phyloP scores from a whole-genome alignment of 1,140 invertebrate species.

The Elymnias hypermnestra region DNA sequence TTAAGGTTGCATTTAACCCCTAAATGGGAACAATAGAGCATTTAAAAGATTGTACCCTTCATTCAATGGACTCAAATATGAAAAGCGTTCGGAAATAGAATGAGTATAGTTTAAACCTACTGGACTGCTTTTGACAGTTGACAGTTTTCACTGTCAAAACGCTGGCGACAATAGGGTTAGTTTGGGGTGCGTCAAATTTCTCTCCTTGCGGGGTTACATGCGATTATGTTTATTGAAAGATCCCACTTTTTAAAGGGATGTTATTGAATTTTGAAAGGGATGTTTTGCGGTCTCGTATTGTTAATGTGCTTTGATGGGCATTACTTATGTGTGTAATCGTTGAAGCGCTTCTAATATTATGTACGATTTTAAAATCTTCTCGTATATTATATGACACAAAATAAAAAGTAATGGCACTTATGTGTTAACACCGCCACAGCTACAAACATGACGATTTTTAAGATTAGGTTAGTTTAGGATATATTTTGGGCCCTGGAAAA shows the following conservation, averaged over 20 bases:
- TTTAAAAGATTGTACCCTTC: conserved; percentile 8
- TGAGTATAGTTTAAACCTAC: conserved; percentile 69
- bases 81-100: conserved; percentile 59
- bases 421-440: no score
- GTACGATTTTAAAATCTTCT: not conserved
- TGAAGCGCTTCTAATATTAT: conserved; percentile 8
- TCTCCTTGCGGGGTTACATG: conserved; percentile 42
- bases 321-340: conserved; percentile 19
- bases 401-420: no score
- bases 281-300: conserved; percentile 28
- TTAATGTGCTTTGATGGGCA: conserved; percentile 13
- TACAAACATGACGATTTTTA: no score
- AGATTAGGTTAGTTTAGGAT: no score
- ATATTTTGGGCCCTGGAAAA: no score
- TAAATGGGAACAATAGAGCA: no score
- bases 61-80: conserved; percentile 39
- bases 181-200: conserved; percentile 64
- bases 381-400: not conserved
- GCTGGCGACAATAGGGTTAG: conserved; percentile 55
- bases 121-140: conserved; percentile 72
- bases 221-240: conserved; percentile 70
- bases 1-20: conserved; percentile 2
- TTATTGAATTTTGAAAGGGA: conserved; percentile 39
- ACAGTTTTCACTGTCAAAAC: conserved; percentile 68
- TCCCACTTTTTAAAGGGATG: conserved; percentile 40